Percentiles rank a stretch among this genome's conserved stretches.
These are phyloP conservation scores for Panurus biarmicus DNA, from an alignment of 2,113 vertebrate species.

Conservation along the genomic window DNA sequence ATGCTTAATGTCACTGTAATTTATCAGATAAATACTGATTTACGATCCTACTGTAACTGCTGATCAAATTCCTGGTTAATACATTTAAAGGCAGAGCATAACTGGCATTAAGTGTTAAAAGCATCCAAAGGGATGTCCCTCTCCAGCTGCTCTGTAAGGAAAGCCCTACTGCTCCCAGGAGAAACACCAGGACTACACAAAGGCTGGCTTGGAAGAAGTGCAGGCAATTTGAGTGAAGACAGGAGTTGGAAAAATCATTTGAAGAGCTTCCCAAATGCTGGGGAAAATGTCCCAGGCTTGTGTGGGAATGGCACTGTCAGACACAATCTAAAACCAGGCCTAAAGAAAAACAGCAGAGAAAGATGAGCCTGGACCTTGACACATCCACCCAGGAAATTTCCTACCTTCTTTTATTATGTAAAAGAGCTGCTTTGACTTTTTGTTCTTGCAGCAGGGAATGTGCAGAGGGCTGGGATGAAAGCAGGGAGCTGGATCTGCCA, in stretches of 20 bases:
- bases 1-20: not conserved
- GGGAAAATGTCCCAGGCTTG: not conserved
- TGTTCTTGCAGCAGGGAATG: not conserved
- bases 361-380: not conserved
- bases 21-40: not conserved
- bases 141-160: not conserved
- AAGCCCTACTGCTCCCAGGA: not conserved
- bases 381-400: not conserved
- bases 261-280: not conserved
- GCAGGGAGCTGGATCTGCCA: not conserved
- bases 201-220: not conserved
- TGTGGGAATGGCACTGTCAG: not conserved
- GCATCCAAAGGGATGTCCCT: not conserved
- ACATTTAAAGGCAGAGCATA: not conserved
- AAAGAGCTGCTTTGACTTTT: not conserved
- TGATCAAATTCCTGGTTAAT: not conserved
- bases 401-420: not conserved
- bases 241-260: not conserved
- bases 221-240: not conserved
- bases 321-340: not conserved
- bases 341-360: not conserved
- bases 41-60: not conserved
- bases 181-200: not conserved
- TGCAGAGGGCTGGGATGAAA: not conserved
- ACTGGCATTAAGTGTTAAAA: not conserved